Evolutionary conservation across 2,888 invertebrate species (phyloP), one percentile per base, ranked within the genome.

Genomic region (Vandiemenella viatica): DNA sequence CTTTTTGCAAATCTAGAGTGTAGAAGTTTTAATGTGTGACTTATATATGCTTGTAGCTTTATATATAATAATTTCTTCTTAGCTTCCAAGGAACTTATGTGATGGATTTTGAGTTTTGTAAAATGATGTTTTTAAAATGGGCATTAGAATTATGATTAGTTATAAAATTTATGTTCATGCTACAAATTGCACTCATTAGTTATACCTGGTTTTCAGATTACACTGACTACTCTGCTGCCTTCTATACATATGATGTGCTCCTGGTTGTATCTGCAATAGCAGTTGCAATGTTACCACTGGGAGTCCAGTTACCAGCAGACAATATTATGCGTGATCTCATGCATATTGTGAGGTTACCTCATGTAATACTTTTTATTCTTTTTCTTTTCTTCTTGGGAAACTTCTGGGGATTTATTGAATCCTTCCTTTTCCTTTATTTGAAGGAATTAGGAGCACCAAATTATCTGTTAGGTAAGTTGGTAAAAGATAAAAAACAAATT

Each of bases 321-420:
- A 80, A 84, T 65, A 74, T 87, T 45, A 75, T 86, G 56, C 72
- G 79, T 53, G 84, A 88, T 66, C 69, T 88, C 58, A 70, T 79
- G 53, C 79, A 80, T 60, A 75, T 89, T 45, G 72, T 89, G 52
- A 79, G 78, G 65, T 79, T 86, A 74, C 80, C 83, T 0, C 81
- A 85, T 58, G 80, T 90, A 41, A 77, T 83, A 26, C 71, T 83
- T 40, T 88, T 91, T 61, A 80, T 91, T 60, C 69, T 83, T 58
- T 83, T 88, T 64, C 70, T 90, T 40, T 85, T 87, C 61, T 74
- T 82, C 21, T 71, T 90, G 58, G 91, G 91, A 51, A 84, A 86
- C 60, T 78, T 87, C 63, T 88, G 86, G 81, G 90, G 90, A 22
- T 88, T 88, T 65, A 85, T 90, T 49, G 90, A 91, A 65, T 86